Base-by-base conservation (phyloP, 2,113 vertebrate species). In the Odontesthes bonariensis region DNA sequence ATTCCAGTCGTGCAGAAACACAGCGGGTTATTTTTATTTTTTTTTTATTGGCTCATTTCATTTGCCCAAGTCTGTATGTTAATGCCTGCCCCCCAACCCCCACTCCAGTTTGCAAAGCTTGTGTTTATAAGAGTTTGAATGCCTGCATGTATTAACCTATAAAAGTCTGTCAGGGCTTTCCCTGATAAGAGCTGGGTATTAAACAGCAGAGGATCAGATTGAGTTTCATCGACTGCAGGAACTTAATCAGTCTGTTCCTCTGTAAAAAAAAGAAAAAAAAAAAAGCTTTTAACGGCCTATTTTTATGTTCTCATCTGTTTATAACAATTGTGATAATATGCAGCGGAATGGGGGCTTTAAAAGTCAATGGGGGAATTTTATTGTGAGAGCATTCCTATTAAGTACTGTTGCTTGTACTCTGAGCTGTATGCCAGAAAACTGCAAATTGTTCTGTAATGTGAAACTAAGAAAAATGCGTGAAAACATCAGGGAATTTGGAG, bases 181-280 rank as follows among this genome's bases (percentile, higher is more conserved):
- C 22, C 64, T 69, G 76, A 79, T 67, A 69, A 78, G 62, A 77
- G 79, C 76, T 1, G 62, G 5, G 11, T 75, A 71, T 81, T 81
- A 74, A 80, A 68, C 86, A 61, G 74, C 75, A 67, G 74, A 62
- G 10, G 17, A 85, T 75, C 63, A 72, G 70, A 88, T 86, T 55
- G 73, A 64, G 53, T 67, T 66, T 82, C 31, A 49, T 10, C n/a
- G n/a, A 46, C 54, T 47, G 70, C 52, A 5, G 75, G 81, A 65
- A 78, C 67, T 46, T 70, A 80, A 88, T 88, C 88, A 82, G 69
- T 5, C 51, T 16, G 59, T 47, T 65, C 47, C 9, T 46, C 51
- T 71, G 60, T 73, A 81, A 75, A 14, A 42, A 60, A 57, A 11
- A 82, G 13, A 67, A 57, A 35, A 55, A 57, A 11, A 82, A 16